These are phyloP conservation scores for Epinephelus moara DNA, from an alignment of 2,113 vertebrate genomes.

Conservation along the genomic window DNA sequence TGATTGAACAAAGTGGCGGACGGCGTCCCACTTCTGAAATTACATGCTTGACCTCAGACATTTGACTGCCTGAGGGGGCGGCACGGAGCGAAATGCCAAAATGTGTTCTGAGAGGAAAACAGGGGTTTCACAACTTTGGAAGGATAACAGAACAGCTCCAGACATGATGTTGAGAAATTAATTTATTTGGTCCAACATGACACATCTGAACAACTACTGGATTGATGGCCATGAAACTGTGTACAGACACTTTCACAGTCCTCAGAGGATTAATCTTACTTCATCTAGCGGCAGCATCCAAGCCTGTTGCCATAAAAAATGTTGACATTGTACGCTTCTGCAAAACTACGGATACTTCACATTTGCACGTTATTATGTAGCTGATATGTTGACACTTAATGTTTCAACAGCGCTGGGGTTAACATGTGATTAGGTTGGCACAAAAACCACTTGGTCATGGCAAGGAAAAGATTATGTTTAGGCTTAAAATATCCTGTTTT, in stretches of 20 bases:
- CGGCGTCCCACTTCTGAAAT: constrained; percentile 64
- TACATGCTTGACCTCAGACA: constrained; percentile 71
- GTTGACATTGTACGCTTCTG: too few species aligned
- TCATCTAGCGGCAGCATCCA: neutral
- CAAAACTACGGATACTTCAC: too few species aligned
- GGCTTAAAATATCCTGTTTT: too few species aligned
- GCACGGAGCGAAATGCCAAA: constrained; percentile 39
- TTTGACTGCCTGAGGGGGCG: constrained; percentile 45
- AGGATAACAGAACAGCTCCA: constrained; percentile 27
- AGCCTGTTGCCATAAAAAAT: too few species aligned
- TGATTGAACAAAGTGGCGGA: constrained; percentile 71
- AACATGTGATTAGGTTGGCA: too few species aligned
- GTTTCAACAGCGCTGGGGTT: too few species aligned
- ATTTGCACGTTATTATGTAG: too few species aligned
- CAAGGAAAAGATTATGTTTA: too few species aligned
- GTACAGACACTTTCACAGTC: neutral
- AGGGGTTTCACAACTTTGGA: constrained; percentile 53
- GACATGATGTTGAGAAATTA: constrained; percentile 26
- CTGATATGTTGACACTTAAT: too few species aligned
- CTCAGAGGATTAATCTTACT: neutral
- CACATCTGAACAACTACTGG: neutral
- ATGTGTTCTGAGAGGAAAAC: constrained; percentile 45
- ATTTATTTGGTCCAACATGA: neutral
- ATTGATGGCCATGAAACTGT: neutral
- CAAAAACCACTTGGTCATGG: too few species aligned